phyloP scores from a whole-genome alignment of 2,113 vertebrate species.

The Penelope pileata region DNA sequence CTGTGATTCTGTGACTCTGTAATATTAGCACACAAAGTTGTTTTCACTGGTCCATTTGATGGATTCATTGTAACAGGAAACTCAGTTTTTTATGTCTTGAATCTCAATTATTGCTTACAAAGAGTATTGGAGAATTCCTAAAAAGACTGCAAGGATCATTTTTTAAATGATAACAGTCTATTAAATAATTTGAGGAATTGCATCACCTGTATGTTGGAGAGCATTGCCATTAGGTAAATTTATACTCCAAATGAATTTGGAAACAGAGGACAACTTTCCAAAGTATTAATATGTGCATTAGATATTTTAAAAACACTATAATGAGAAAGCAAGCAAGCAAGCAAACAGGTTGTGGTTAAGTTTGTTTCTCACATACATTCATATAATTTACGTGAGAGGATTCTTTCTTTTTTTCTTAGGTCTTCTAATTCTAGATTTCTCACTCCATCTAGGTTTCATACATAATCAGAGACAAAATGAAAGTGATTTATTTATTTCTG shows the following conservation, averaged over 20 bases:
- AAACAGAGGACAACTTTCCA: neutral
- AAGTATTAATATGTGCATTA: neutral
- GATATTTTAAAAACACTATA: neutral
- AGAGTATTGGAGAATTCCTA: fast-evolving
- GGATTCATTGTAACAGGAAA: neutral
- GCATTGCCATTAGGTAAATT: neutral
- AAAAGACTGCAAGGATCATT: neutral
- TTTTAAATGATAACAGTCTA: neutral
- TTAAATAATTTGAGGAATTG: neutral
- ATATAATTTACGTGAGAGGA: neutral
- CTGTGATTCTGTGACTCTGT: too few species aligned
- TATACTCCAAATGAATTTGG: neutral
- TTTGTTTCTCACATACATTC: neutral
- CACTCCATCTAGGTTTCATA: neutral
- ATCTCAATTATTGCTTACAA: neutral
- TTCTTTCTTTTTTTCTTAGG: neutral
- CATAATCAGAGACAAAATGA: neutral
- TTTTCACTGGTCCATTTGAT: neutral
- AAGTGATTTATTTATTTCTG: neutral
- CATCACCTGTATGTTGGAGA: neutral
- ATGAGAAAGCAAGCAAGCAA: neutral
- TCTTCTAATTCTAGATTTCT: neutral
- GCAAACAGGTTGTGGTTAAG: neutral
- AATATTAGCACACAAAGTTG: too few species aligned
- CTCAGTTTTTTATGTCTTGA: neutral